A percentile compares a stretch with the other conserved stretches of the same genome.
Evolutionary conservation across 2,888 invertebrate species (phyloP).

Genomic region (Dasypogon diadema): DNA sequence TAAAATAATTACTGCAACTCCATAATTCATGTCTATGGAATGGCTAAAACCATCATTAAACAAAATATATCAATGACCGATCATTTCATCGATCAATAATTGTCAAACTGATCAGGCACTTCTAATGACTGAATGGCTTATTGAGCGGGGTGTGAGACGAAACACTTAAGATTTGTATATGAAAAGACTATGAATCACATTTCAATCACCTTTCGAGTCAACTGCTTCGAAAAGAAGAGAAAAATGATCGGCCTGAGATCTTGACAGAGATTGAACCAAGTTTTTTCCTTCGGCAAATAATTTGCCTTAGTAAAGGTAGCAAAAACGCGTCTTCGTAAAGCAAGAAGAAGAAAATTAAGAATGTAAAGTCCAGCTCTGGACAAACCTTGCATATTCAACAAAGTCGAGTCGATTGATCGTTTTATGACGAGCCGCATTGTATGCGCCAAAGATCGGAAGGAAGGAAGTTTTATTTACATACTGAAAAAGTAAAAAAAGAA

Average conservation of each 20-base stretch:
- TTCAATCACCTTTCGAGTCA: conserved; percentile 43
- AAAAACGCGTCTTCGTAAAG: neutral
- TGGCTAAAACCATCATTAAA: conserved; percentile 23
- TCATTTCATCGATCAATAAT: conserved; percentile 29
- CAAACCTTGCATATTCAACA: conserved; percentile 45
- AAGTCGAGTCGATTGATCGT: conserved; percentile 39
- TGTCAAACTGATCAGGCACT: conserved; percentile 25
- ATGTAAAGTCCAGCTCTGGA: conserved; percentile 12
- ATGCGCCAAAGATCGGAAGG: conserved; percentile 55
- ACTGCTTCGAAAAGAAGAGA: conserved; percentile 27
- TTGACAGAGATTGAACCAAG: conserved; percentile 18
- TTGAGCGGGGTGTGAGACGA: conserved; percentile 29
- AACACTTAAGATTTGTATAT: conserved; percentile 28
- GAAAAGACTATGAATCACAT: conserved; percentile 31
- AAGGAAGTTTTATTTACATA: conserved; percentile 57
- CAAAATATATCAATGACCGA: conserved; percentile 43
- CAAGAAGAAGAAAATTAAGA: conserved; percentile 8
- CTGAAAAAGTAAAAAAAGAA: conserved; percentile 41
- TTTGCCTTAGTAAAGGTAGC: conserved; percentile 22
- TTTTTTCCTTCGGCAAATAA: conserved; percentile 34
- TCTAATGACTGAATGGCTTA: neutral
- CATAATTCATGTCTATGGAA: conserved; percentile 1
- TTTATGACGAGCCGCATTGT: conserved; percentile 39
- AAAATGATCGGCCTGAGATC: conserved; percentile 32
- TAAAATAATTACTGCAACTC: conserved; percentile 6